Evolutionary conservation across 2,888 invertebrate species (phyloP), one percentile per base, ranked within the genome.

Genomic region (Ernsta delagoae): DNA sequence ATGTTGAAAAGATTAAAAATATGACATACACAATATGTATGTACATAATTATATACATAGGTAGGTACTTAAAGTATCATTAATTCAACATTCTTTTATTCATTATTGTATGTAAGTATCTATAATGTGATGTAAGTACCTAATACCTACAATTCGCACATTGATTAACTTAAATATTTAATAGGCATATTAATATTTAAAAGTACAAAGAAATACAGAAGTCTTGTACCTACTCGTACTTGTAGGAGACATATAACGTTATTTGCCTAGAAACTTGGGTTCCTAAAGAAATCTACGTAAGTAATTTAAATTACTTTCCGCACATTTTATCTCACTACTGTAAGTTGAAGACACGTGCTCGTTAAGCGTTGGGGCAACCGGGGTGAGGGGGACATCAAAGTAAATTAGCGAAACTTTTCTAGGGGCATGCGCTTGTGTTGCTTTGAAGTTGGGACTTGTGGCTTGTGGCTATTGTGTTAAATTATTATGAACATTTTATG

Each of bases 391-490:
- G 34, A 61, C 48, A 61, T 61, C 61, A 61, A 68, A 74, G 77
- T 70, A 90, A 92, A 91, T 93, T 92, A 93, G 87, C 89, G 89
- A 91, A 90, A 90, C 92, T 92, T 92, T 90, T 91, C 90, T 91
- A 86, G 88, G 90, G 91, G 92, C 88, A 90, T 89, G 89, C 89
- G 89, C 83, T 88, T 88, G 90, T 87, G 88, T 82, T 87, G 36
- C 90, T 92, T 92, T 92, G 91, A 92, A 88, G 89, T 36, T 90
- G 83, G 83, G 85, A 89, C 89, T 90, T 62, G n/a, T n/a, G n/a
- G n/a, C n/a, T n/a, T n/a, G 48, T 56, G 16, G 61, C 12, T 43
- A 43, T 54, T 54, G 43, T 67, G 36, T 24, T 41, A 59, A 50
- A 59, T 41, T 31, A 53, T 53, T 24, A 50, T 16, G 50, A 50